phyloP scores from a whole-genome alignment of 2,888 invertebrate genomes.

The Aromia moschata region DNA sequence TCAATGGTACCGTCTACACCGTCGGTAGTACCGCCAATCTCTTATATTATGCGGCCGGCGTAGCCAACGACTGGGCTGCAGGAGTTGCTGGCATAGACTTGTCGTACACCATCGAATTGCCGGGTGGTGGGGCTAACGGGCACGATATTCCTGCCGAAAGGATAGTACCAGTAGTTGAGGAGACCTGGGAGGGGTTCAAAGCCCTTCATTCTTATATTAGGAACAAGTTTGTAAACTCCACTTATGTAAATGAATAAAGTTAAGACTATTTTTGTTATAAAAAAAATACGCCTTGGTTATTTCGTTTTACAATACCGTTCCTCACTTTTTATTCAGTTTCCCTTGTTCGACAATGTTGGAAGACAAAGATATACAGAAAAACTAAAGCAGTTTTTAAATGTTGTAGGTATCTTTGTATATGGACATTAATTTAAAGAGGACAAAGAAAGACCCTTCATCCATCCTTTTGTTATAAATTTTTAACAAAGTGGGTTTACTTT shows the following conservation, averaged over 20 bases:
- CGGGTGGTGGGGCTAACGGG: constrained; percentile 66
- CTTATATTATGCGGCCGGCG: constrained; percentile 69
- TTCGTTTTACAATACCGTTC: too few relatives aligned
- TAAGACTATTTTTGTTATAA: too few relatives aligned
- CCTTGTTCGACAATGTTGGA: too few relatives aligned
- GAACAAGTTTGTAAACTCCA: constrained; percentile 25
- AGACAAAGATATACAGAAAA: too few relatives aligned
- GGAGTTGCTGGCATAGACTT: constrained; percentile 66
- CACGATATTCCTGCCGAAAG: constrained; percentile 68
- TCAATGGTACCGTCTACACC: constrained; percentile 62
- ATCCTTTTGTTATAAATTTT: too few relatives aligned
- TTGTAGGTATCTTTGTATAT: too few relatives aligned
- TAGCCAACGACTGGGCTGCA: constrained; percentile 74
- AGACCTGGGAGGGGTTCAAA: constrained; percentile 70
- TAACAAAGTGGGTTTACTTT: too few relatives aligned
- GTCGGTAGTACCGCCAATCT: constrained; percentile 63
- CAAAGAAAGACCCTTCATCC: too few relatives aligned
- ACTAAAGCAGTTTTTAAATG: too few relatives aligned
- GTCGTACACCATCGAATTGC: constrained; percentile 72
- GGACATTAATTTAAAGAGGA: too few relatives aligned
- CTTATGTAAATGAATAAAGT: not conserved
- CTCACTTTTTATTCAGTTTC: too few relatives aligned
- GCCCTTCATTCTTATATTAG: constrained; percentile 62
- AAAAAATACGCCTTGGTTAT: too few relatives aligned
- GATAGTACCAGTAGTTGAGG: constrained; percentile 67